Evolutionary conservation across 2,888 invertebrate genomes (phyloP).

Genomic region (Dolomedes plantarius): DNA sequence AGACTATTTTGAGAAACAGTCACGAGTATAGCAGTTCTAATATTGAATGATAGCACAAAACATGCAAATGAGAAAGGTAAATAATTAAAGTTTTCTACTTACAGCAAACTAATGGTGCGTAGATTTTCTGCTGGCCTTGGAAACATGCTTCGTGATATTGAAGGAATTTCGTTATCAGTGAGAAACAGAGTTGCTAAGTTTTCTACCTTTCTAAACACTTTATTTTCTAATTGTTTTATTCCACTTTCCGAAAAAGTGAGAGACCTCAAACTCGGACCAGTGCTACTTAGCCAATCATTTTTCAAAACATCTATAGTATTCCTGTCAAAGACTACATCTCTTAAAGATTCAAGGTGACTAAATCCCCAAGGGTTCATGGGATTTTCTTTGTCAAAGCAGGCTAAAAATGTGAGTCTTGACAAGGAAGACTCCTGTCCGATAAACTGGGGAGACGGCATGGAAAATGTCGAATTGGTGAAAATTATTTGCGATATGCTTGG

Average conservation of each 20-base stretch:
- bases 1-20: too few species aligned
- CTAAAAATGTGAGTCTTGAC: constrained; percentile 32
- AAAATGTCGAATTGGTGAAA: constrained; percentile 35
- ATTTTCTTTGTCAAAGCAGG: constrained; percentile 35
- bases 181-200: constrained; percentile 47
- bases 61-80: too few species aligned
- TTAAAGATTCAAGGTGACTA: constrained; percentile 35
- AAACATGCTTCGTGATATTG: constrained; percentile 52
- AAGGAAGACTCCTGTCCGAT: constrained; percentile 38
- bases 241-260: constrained; percentile 49
- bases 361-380: constrained; percentile 18
- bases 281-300: constrained; percentile 39
- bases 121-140: constrained; percentile 44
- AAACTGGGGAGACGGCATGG: constrained; percentile 44
- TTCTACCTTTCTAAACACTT: constrained; percentile 41
- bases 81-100: constrained; percentile 13
- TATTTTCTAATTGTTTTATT: constrained; percentile 43
- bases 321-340: constrained; percentile 48
- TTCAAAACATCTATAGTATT: constrained; percentile 43
- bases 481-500: constrained; percentile 32
- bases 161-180: constrained; percentile 37
- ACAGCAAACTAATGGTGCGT: constrained; percentile 45
- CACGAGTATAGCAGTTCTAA: too few species aligned
- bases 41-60: too few species aligned
- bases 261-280: constrained; percentile 39